Base-by-base conservation (phyloP, 1,140 invertebrate genomes). In the Drosophila teissieri region DNA sequence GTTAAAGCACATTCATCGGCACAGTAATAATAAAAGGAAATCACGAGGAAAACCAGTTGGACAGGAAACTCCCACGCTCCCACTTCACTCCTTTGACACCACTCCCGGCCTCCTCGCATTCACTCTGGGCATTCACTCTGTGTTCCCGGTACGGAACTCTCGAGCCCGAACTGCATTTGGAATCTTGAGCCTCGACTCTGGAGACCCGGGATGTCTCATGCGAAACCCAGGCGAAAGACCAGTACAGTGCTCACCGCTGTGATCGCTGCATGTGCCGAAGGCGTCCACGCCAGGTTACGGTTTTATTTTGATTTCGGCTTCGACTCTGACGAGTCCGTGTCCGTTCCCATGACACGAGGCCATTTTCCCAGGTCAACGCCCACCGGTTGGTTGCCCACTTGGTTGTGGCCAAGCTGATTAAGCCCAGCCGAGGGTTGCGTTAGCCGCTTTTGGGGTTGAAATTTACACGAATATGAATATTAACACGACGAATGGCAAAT, bases 191-290 rank as follows among this genome's bases (percentile, higher is more conserved):
- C 57, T 42, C 40, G 52, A 27, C 31, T 39, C 57, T n/a, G n/a
- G 57, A n/a, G 58, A 51, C 57, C 42, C 27, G 36, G 34, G 58
- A 19, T 19, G 19, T 49, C 58, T 64, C 36, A 69, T 40, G 39
- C 44, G 55, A 85, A 88, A 78, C 83, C 82, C 83, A 86, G 83
- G 79, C 79, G 61, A 62, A 68, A 81, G 74, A 68, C 64, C 64
- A 64, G 64, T 37, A 31, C 64, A 42, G 78, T 78, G 69, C 55
- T 45, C 79, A 78, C 83, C 69, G 83, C 70, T 86, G 83, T 88
- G 83, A 88, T 78, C 83, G 79, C 83, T 83, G 78, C 83, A 88
- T 86, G 83, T 86, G 83, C 83, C 83, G 76, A 88, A 88, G 79
- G 63, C 78, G 68, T 63, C 63, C 68, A 39, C 42, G 22, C 55